Evolutionary conservation across 2,113 vertebrate genomes (phyloP).

Genomic region (Alligator sinensis): DNA sequence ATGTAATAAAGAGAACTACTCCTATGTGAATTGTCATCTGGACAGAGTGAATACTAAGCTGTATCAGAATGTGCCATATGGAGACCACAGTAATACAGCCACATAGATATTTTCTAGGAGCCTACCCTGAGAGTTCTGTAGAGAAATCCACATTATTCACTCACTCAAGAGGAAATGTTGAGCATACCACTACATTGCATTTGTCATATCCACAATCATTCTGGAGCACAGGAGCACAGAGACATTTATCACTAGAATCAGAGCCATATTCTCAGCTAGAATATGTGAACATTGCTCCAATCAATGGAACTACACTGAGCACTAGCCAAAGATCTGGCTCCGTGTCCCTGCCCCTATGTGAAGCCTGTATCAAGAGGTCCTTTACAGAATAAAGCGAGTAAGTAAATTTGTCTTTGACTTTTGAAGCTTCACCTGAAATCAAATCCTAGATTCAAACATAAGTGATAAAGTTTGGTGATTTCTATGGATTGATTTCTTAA

Average conservation of each 20-base stretch:
- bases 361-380: too few species aligned
- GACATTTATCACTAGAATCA: background rate
- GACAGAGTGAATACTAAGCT: background rate
- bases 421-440: too few species aligned
- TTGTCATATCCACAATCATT: background rate
- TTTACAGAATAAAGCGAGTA: background rate
- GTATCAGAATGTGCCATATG: background rate
- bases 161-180: background rate
- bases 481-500: background rate
- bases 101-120: background rate
- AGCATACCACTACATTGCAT: background rate
- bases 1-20: too few species aligned
- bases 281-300: background rate
- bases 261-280: background rate
- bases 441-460: background rate
- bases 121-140: background rate
- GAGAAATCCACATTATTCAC: background rate
- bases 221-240: background rate
- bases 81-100: background rate
- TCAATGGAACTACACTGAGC: background rate
- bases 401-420: background rate
- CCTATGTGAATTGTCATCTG: background rate
- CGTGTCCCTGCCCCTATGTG: too few species aligned
- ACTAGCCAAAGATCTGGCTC: too few species aligned
- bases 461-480: background rate